phyloP scores from a whole-genome alignment of 1,140 invertebrate species.

The Parapsyche elsis region DNA sequence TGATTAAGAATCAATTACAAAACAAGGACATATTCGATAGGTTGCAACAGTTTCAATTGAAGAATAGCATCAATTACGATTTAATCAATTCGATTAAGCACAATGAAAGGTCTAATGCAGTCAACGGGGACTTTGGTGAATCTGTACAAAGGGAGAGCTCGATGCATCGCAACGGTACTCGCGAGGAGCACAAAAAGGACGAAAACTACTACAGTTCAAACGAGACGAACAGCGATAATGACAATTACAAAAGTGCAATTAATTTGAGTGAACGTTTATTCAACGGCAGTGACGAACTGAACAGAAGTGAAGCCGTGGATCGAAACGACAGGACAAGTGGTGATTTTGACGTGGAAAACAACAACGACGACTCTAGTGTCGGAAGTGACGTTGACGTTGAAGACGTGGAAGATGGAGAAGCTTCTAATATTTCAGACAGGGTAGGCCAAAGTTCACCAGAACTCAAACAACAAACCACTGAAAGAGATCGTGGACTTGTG shows the following conservation, averaged over 20 bases:
- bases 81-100: neutral
- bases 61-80: slow-evolving; percentile 2
- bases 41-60: neutral
- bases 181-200: neutral
- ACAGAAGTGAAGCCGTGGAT: neutral
- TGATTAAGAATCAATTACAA: neutral
- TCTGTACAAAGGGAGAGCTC: too few species aligned
- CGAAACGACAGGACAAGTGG: slow-evolving; percentile 44
- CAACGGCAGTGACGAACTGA: neutral
- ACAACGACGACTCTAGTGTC: slow-evolving; percentile 1
- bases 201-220: neutral
- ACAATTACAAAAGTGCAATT: slow-evolving; percentile 26
- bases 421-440: slow-evolving; percentile 23
- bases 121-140: neutral
- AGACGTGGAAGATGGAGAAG: slow-evolving; percentile 26
- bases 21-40: slow-evolving; percentile 12
- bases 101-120: too few species aligned
- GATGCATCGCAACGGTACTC: neutral
- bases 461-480: neutral
- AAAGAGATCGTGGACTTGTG: slow-evolving; percentile 58
- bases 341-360: slow-evolving; percentile 10
- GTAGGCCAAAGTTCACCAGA: neutral
- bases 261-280: slow-evolving; percentile 19
- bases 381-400: slow-evolving; percentile 35
- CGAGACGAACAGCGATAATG: slow-evolving; percentile 7